Conservation (phyloP, 2,797 vertebrate species). For the Danio kyathit region DNA sequence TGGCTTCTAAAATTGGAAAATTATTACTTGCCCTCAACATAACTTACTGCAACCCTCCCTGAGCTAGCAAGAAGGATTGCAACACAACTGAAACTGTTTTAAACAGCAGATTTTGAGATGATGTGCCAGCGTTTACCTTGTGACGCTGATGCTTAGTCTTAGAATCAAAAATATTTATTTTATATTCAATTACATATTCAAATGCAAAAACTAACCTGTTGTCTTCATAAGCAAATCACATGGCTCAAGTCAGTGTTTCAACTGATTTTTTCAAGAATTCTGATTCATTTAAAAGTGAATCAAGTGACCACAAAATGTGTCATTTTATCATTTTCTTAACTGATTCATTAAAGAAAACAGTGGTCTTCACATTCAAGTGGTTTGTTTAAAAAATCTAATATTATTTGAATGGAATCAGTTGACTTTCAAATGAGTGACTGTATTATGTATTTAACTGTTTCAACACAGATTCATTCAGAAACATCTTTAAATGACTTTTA, state of each 20-base stretch:
- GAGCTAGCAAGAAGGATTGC: background rate
- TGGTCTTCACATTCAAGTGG: background rate
- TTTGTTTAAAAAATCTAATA: no score
- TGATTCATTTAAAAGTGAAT: background rate
- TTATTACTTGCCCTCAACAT: conserved; percentile 17
- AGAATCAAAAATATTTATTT: background rate
- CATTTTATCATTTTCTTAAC: background rate
- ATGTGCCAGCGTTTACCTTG: background rate
- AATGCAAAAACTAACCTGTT: background rate
- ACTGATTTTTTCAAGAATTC: background rate
- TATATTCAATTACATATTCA: background rate
- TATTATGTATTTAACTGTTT: background rate
- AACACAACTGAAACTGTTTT: conserved; percentile 3
- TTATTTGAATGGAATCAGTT: background rate
- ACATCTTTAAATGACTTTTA: no score
- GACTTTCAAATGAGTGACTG: background rate
- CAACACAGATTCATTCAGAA: background rate
- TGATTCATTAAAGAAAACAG: background rate
- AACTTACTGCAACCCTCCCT: conserved; percentile 13
- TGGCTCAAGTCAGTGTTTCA: background rate
- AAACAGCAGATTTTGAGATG: background rate
- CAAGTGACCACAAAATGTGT: background rate
- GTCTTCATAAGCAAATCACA: no score
- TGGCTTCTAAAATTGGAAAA: conserved; percentile 27
- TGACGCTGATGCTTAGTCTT: background rate